phyloP scores from a whole-genome alignment of 2,797 vertebrate species.

The Pipistrellus pipistrellus region DNA sequence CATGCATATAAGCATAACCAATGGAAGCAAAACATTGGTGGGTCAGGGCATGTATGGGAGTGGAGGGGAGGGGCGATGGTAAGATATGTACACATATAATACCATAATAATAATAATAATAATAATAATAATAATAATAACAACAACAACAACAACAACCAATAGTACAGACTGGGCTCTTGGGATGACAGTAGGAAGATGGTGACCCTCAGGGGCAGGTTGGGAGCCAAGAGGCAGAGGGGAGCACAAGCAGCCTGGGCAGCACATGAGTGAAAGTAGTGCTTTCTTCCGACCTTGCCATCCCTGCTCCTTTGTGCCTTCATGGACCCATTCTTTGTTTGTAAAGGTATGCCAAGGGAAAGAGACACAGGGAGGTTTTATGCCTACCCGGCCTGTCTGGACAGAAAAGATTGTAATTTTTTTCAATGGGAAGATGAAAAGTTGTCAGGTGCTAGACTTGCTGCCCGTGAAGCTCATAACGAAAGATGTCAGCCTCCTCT shows the following conservation, averaged over 20 bases:
- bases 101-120: too few relatives aligned
- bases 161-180: slow-evolving; percentile 2
- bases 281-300: background rate
- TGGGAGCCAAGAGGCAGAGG: background rate
- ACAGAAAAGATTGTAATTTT: slow-evolving; percentile 95
- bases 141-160: too few relatives aligned
- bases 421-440: slow-evolving; percentile 98
- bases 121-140: too few relatives aligned
- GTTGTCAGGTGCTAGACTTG: slow-evolving; percentile 92
- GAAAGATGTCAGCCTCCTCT: slow-evolving; percentile 88
- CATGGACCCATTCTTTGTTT: slow-evolving; percentile 94
- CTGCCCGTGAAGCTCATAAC: slow-evolving; percentile 92
- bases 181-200: slow-evolving; percentile 79
- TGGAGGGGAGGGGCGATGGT: too few relatives aligned
- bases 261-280: slow-evolving; percentile 51
- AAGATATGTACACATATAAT: too few relatives aligned
- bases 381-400: slow-evolving; percentile 96
- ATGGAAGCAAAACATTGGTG: too few relatives aligned
- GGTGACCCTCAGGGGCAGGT: background rate
- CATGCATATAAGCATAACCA: too few relatives aligned
- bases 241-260: accelerated
- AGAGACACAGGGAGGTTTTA: slow-evolving; percentile 92
- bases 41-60: too few relatives aligned
- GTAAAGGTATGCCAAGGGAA: slow-evolving; percentile 88
- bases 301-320: slow-evolving; percentile 84